Base-by-base conservation (phyloP, 2,113 vertebrate species). In the Choloepus hoffmanni region DNA sequence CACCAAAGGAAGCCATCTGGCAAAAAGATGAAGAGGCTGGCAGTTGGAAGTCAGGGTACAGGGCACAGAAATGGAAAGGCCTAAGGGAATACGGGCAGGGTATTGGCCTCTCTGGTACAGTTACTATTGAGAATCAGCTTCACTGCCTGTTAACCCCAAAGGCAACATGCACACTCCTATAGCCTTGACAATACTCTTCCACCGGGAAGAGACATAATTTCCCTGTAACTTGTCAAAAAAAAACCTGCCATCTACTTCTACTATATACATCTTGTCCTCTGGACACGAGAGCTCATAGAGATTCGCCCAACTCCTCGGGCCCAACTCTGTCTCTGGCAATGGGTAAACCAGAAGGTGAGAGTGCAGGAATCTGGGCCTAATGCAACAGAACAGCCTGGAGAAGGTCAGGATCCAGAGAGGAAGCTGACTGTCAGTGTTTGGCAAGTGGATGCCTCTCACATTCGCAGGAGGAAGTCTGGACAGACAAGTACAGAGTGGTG, bases 401-500 rank as follows among this genome's bases (percentile, higher is more conserved):
- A 74, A 10, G 5, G 68, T 62, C 12, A 12, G 7, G 33, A 33
- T 55, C 65, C 76, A 72, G 65, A 48, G 36, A 58, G 16, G 43
- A 92, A 85, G 55, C 30, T 82, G 60, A 60, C 23, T 62, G 15
- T 90, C 73, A 55, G 48, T 55, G n/a, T 76, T 77, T 78, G 73
- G 81, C 68, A 82, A 55, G 62, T 63, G 74, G 67, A 4, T 53
- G 45, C 67, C 73, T 93, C 86, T 79, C n/a, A 24, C 65, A 19
- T 96, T 85, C 48, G 40, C 62, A 85, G 62, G 70, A 85, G 40
- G 60, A 94, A 83, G 50, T 30, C 79, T 84, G 65, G n/a, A 60
- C 33, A 53, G 63, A 87, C n/a, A 86, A 81, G 65, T 68, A n/a
- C 65, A 60, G 68, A 26, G 30, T n/a, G 48, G n/a, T 48, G 24